A percentile compares a stretch with the other conserved stretches of the same genome.
Evolutionary conservation across 2,888 invertebrate species (phyloP).

Genomic region (Drosophila acutilabella): DNA sequence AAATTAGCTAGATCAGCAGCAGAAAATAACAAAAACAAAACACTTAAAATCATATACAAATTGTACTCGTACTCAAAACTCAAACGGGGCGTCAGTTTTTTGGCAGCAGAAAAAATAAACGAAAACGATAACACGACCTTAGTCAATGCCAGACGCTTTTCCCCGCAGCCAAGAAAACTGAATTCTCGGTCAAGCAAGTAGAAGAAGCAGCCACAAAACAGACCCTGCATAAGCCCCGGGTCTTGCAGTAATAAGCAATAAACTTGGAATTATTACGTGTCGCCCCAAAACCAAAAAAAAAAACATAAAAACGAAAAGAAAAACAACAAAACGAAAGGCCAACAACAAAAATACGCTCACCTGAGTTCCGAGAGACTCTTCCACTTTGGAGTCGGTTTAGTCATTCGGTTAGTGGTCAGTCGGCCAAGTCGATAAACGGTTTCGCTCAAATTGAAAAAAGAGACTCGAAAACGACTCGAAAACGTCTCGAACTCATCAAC

Average conservation of each 20-base stretch:
- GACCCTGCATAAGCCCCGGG: conserved; percentile 12
- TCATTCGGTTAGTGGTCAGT: conserved; percentile 30
- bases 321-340: conserved; percentile 69
- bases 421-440: conserved; percentile 3
- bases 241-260: conserved; percentile 71
- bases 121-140: conserved; percentile 42
- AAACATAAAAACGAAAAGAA: too few species aligned
- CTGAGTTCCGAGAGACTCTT: conserved; percentile 4
- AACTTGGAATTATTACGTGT: conserved; percentile 73
- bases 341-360: conserved; percentile 24
- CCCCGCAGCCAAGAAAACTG: conserved; percentile 14
- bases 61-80: not conserved
- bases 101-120: not conserved
- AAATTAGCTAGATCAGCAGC: conserved; percentile 45
- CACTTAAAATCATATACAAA: not conserved
- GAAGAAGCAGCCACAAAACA: conserved; percentile 17
- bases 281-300: conserved; percentile 28
- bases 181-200: conserved; percentile 47
- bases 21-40: not conserved
- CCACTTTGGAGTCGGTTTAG: conserved; percentile 9
- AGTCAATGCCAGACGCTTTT: conserved; percentile 53
- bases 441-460: conserved; percentile 36
- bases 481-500: conserved; percentile 18
- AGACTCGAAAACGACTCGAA: conserved; percentile 24
- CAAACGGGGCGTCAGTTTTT: not conserved